Base-by-base conservation (phyloP, 2,888 invertebrate species). In the Seira ritae region DNA sequence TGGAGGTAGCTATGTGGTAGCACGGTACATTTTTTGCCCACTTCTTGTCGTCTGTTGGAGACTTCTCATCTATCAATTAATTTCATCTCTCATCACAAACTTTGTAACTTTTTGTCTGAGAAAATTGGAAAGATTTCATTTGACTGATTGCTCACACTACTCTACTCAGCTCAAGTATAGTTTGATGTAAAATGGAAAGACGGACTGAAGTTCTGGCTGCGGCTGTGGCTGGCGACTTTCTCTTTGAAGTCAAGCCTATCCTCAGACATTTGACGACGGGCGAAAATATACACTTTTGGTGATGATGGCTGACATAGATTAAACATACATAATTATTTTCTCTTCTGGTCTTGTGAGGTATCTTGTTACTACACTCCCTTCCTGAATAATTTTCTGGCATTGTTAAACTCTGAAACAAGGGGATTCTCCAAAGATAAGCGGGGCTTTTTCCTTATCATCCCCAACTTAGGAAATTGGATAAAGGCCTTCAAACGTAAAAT, bases 301-400 rank as follows among this genome's bases (percentile, higher is more conserved):
- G 15, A 8, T 71, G 78, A 78, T 71, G 78, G 71, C 78, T 78
- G 78, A 78, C 71, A 78, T 78, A 78, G 78, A 78, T 78, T 50
- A 67, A 68, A 55, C 60, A 22, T 20, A 20, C n/a, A n/a, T n/a
- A 69, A 23, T 1, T 8, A 20, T n/a, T n/a, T 15, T 24, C 31
- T 66, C 23, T n/a, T 31, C 24, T 37, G 24, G 19, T 60, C 31
- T 55, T 17, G 31, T 31, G 31, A 4, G 31, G 31, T 31, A 31
- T 31, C 31, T 31, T 8, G n/a, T n/a, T n/a, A n/a, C n/a, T n/a
- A n/a, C n/a, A n/a, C 31, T 31, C 31, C 31, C 31, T 31, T 31
- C 31, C 31, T 31, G 2, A 31, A 31, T 31, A 31, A 31, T 31
- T 31, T 31, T 31, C 31, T 31, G 31, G 31, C 31, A 2, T 31